A percentile compares a stretch with the other conserved stretches of the same genome.
Conservation (phyloP, 1,140 invertebrate species). For the Pinna nobilis region DNA sequence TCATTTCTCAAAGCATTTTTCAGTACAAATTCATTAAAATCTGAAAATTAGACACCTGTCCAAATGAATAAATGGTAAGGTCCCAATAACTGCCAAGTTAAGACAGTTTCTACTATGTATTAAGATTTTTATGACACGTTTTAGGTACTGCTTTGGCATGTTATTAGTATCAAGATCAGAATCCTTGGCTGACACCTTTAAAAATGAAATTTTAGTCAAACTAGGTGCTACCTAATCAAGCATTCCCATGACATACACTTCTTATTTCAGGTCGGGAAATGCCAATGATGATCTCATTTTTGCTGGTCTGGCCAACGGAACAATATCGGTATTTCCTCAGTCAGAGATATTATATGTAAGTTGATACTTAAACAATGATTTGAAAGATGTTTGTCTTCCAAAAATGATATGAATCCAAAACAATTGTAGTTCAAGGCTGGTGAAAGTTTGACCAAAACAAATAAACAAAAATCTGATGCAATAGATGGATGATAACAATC, state of each 20-base stretch:
- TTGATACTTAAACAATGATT: too few species aligned
- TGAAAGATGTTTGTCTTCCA: too few species aligned
- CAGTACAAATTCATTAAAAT: too few species aligned
- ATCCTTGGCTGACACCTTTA: too few species aligned
- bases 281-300: constrained; percentile 51
- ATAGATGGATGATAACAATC: too few species aligned
- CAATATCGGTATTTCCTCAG: constrained; percentile 53
- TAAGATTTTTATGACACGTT: not conserved
- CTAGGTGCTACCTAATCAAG: not conserved
- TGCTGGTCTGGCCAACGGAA: constrained; percentile 63
- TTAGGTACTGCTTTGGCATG: not conserved
- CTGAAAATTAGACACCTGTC: too few species aligned
- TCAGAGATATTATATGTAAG: constrained; percentile 56
- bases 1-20: too few species aligned
- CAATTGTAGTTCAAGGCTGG: too few species aligned
- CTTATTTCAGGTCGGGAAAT: constrained; percentile 34
- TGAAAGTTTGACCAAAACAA: too few species aligned
- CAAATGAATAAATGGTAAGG: too few species aligned
- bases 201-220: not conserved
- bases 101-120: not conserved
- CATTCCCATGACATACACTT: not conserved
- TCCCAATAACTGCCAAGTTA: not conserved
- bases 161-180: not conserved
- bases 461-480: too few species aligned
- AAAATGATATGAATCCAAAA: too few species aligned